Evolutionary conservation across 2,797 vertebrate species (phyloP).

Genomic region (Nannoperca australis): DNA sequence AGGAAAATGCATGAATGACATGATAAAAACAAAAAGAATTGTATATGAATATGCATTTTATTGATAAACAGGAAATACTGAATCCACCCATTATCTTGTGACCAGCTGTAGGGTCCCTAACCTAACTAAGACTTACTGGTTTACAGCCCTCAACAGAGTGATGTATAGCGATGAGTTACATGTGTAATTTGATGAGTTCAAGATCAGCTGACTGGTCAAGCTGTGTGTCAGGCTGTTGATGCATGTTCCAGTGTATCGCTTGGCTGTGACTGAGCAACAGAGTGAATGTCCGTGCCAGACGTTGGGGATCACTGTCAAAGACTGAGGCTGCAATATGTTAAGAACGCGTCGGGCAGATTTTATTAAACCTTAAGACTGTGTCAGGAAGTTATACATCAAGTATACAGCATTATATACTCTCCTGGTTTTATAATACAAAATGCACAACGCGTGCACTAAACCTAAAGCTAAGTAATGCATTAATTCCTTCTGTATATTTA

Average conservation of each 20-base stretch:
- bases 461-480: neutral
- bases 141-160: conserved; percentile 10
- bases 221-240: conserved; percentile 45
- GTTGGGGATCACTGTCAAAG: conserved; percentile 32
- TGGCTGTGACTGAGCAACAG: conserved; percentile 29
- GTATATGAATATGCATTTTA: neutral
- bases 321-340: conserved; percentile 2
- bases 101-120: neutral
- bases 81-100: neutral
- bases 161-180: conserved; percentile 19
- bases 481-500: neutral
- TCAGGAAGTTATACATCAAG: neutral
- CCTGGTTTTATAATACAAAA: conserved; percentile 17
- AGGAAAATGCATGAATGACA: neutral
- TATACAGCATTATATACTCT: neutral
- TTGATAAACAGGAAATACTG: neutral
- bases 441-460: neutral
- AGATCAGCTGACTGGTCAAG: conserved; percentile 58
- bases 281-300: conserved; percentile 21
- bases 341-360: conserved; percentile 30
- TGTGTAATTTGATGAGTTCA: conserved; percentile 63
- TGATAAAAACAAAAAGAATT: neutral
- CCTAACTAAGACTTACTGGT: neutral
- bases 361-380: conserved; percentile 30
- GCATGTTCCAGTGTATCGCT: conserved; percentile 47